A percentile compares a stretch with the other conserved stretches of the same genome.
phyloP scores from a whole-genome alignment of 1,140 invertebrate genomes.

The Paraescarpia echinospica region DNA sequence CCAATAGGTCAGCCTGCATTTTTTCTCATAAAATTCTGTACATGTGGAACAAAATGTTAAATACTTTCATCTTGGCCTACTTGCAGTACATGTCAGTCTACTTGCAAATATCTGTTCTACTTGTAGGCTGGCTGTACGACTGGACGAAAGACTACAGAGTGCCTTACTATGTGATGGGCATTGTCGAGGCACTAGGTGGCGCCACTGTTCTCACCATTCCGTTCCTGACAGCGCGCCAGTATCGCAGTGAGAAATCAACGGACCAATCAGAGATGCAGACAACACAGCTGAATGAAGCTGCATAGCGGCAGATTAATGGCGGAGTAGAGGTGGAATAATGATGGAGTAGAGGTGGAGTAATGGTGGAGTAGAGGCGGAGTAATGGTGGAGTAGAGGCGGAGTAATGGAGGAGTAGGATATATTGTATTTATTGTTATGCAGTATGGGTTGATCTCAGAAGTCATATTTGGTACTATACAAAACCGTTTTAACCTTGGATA shows the following conservation, averaged over 20 bases:
- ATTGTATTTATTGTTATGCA: too few relatives aligned
- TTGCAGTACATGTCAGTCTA: not conserved
- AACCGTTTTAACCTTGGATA: too few relatives aligned
- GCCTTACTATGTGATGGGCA: slow-evolving; percentile 16
- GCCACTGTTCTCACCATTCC: slow-evolving; percentile 15
- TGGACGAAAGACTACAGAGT: slow-evolving; percentile 7
- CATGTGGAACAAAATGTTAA: not conserved
- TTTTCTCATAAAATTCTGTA: too few relatives aligned
- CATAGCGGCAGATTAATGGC: not conserved
- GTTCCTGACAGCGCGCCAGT: not conserved
- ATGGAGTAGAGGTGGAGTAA: too few relatives aligned
- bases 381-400: too few relatives aligned
- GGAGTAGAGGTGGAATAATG: too few relatives aligned
- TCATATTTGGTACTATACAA: too few relatives aligned
- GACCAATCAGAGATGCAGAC: not conserved
- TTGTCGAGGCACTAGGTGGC: slow-evolving; percentile 7
- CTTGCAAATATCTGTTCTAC: not conserved
- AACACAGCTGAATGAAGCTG: not conserved
- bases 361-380: too few relatives aligned
- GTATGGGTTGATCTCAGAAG: too few relatives aligned
- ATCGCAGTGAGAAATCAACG: not conserved
- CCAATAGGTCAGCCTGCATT: too few relatives aligned
- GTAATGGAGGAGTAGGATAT: too few relatives aligned
- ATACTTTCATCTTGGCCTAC: not conserved
- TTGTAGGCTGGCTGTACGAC: slow-evolving; percentile 20